Base-by-base conservation (phyloP, 2,888 invertebrate genomes). In the Tipula unca region DNA sequence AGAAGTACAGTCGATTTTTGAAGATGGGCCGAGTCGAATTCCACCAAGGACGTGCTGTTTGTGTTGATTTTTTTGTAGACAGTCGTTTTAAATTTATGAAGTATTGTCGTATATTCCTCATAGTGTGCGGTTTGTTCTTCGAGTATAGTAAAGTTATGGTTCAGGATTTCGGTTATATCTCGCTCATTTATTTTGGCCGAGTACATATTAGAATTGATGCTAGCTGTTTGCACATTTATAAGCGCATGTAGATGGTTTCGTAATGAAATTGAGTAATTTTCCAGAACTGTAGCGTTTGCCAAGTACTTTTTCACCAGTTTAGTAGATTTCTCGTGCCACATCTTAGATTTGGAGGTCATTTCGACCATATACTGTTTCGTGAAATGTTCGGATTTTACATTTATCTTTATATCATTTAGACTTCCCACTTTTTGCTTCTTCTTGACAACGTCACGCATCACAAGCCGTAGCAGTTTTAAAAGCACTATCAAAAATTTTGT, bases 401-500 rank as follows among this genome's bases (percentile, higher is more conserved):
- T 10, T 13, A 69, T 10, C 13, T 25, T 69, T 3, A 69, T 69
- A 20, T 69, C 69, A 25, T 20, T 8, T 10, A 69, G 69, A 25
- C 13, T 69, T 25, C 10, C 25, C 13, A 69, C 1, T 25, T 13
- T 69, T 10, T 69, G 69, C 10, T 25, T 69, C 20, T 89, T 89
- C 32, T 88, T 90, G 14, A 88, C 89, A 39, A 89, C 86, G 48
- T 91, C 90, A 20, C 88, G 88, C 3, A 89, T 87, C 0, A 91
- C 89, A 48, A 91, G 89, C 3, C 88, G 87, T 0, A 89, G 88
- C 14, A 91, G 87, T 20, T 90, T 90, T 1, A 89, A 85, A 8
- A 91, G 87, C 20, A 91, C 90, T 29, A 87, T 88, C 3, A 91
- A 90, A 83, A 91, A 91, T 86, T 90, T 90, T 88, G 89, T 89